Percentiles rank a stretch among this genome's conserved stretches.
Evolutionary conservation across 2,888 invertebrate species (phyloP).

Genomic region (Athripsodes cinereus): DNA sequence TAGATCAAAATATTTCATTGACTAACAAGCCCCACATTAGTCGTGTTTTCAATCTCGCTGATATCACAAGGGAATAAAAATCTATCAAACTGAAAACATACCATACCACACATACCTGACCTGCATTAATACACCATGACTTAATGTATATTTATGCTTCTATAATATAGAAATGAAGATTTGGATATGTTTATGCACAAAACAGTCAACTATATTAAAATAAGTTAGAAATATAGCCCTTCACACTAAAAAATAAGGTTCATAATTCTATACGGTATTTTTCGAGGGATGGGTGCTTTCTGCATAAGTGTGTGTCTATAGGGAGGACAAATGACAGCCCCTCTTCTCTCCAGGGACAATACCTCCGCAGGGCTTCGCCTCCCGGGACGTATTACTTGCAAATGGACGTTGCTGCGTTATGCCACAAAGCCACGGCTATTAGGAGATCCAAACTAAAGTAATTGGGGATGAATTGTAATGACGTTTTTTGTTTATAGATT

Average conservation of each 20-base stretch:
- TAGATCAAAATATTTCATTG: no score
- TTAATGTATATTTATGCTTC: constrained; percentile 18
- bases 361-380: constrained; percentile 11
- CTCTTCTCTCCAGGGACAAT: constrained; percentile 11
- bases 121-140: constrained; percentile 6
- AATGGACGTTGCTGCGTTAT: constrained; percentile 23
- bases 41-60: no score
- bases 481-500: background rate
- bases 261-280: no score
- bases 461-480: constrained; percentile 11
- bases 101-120: constrained; percentile 3
- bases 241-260: no score
- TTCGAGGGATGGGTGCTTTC: no score
- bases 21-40: no score
- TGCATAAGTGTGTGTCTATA: no score
- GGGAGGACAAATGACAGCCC: background rate
- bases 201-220: no score
- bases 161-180: constrained; percentile 11
- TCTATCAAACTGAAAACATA: no score
- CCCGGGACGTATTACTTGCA: constrained; percentile 24
- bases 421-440: constrained; percentile 25
- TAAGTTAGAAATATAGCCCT: no score
- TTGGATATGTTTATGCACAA: no score
- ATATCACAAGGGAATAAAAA: no score
- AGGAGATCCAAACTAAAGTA: constrained; percentile 11